phyloP scores from a whole-genome alignment of 2,797 vertebrate species.

The Gallirallus australis region DNA sequence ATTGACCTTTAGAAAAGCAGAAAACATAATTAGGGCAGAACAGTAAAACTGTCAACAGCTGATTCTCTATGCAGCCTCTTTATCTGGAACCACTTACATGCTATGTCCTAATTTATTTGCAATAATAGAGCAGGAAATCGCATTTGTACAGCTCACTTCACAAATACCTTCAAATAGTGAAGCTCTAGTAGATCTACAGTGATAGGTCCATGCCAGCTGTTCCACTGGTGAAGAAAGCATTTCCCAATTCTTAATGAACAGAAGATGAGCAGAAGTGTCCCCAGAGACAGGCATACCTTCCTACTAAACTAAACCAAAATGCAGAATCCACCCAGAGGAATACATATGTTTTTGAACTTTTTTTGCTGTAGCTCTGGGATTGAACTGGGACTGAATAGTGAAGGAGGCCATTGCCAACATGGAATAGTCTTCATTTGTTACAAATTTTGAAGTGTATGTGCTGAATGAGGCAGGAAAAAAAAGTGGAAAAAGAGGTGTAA shows the following conservation, averaged over 20 bases:
- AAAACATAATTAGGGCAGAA: background rate
- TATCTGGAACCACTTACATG: constrained; percentile 21
- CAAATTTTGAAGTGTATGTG: background rate
- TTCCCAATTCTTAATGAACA: background rate
- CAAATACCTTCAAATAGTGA: background rate
- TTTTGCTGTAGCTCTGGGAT: background rate
- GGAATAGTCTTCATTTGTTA: background rate
- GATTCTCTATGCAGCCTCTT: background rate
- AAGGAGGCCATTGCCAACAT: background rate
- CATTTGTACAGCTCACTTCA: background rate
- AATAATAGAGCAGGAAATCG: constrained; percentile 11
- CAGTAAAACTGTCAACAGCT: background rate
- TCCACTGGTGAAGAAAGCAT: background rate
- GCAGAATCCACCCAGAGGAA: too few species aligned
- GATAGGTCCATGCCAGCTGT: background rate
- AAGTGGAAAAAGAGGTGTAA: background rate
- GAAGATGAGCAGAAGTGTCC: background rate
- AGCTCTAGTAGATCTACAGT: background rate
- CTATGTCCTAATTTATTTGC: background rate
- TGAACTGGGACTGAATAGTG: background rate
- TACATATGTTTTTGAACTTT: background rate
- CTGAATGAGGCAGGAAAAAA: background rate
- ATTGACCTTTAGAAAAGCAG: background rate
- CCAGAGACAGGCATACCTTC: background rate
- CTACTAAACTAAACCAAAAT: background rate